Percentiles rank a stretch among this genome's conserved stretches.
These are phyloP conservation scores for Eupeodes latifasciatus DNA, from an alignment of 2,888 invertebrate genomes.

Conservation along the genomic window DNA sequence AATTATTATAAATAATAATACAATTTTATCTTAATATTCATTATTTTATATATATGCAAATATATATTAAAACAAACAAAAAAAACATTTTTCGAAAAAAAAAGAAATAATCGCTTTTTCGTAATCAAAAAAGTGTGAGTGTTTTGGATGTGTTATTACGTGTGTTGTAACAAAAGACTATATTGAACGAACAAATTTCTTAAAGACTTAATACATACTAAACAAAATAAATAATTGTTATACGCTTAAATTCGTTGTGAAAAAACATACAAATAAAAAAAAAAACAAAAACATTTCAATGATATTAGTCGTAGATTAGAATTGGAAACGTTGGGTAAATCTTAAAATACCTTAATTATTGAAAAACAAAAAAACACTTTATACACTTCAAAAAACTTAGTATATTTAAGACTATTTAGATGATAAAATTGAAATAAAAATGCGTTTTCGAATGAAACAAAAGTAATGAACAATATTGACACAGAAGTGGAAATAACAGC, in stretches of 20 bases:
- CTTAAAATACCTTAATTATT: slow-evolving; percentile 1
- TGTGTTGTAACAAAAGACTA: slow-evolving; percentile 17
- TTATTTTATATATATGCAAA: slow-evolving; percentile 21
- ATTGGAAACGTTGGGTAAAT: background rate
- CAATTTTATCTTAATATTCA: slow-evolving; percentile 18
- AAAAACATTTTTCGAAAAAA: slow-evolving; percentile 20
- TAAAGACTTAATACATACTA: slow-evolving; percentile 40
- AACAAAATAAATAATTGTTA: slow-evolving; percentile 23
- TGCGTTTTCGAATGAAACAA: background rate
- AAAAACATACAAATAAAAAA: slow-evolving; percentile 3
- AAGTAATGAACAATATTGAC: slow-evolving; percentile 77
- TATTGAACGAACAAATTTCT: slow-evolving; percentile 34
- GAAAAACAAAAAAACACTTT: slow-evolving; percentile 3
- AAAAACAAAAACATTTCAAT: slow-evolving; percentile 3
- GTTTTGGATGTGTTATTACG: slow-evolving; percentile 4
- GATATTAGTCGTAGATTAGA: slow-evolving; percentile 3
- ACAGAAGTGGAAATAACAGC: slow-evolving; percentile 72
- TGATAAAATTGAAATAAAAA: background rate
- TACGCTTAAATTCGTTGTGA: slow-evolving; percentile 62
- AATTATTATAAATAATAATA: slow-evolving; percentile 15
- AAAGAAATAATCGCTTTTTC: slow-evolving; percentile 2
- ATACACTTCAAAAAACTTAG: background rate
- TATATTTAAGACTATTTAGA: background rate
- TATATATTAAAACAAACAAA: slow-evolving; percentile 2
- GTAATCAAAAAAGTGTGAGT: background rate